Evolutionary conservation across 2,113 vertebrate genomes (phyloP).

Genomic region (Strix aluco): DNA sequence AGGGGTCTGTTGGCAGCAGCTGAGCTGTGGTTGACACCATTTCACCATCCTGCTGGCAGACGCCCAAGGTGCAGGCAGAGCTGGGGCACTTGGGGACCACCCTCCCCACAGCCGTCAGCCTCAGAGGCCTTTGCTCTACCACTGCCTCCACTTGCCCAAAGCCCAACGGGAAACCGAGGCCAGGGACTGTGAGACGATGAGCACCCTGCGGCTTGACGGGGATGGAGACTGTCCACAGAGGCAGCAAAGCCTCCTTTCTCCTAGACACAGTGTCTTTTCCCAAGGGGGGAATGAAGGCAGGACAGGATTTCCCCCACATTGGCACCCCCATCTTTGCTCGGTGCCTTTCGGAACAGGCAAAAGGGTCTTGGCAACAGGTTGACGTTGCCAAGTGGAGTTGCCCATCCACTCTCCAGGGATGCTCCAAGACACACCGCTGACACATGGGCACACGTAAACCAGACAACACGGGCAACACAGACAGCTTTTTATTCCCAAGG

Average conservation of each 20-base stretch:
- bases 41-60: neutral
- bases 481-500: neutral
- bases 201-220: neutral
- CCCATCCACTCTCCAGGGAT: neutral
- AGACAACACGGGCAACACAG: neutral
- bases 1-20: neutral
- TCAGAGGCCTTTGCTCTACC: neutral
- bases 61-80: neutral
- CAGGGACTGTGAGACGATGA: neutral
- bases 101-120: neutral
- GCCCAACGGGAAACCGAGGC: neutral
- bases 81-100: neutral
- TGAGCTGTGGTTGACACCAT: neutral
- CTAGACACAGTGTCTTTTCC: neutral
- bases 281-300: neutral
- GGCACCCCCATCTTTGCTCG: neutral
- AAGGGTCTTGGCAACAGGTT: neutral
- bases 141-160: neutral
- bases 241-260: neutral
- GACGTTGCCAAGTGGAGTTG: accelerated
- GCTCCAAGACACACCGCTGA: neutral
- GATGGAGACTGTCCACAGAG: neutral
- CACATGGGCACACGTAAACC: neutral
- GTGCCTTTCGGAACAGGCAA: neutral
- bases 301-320: accelerated